Conservation (phyloP, 2,797 vertebrate genomes). For the Hippocampus kuda region DNA sequence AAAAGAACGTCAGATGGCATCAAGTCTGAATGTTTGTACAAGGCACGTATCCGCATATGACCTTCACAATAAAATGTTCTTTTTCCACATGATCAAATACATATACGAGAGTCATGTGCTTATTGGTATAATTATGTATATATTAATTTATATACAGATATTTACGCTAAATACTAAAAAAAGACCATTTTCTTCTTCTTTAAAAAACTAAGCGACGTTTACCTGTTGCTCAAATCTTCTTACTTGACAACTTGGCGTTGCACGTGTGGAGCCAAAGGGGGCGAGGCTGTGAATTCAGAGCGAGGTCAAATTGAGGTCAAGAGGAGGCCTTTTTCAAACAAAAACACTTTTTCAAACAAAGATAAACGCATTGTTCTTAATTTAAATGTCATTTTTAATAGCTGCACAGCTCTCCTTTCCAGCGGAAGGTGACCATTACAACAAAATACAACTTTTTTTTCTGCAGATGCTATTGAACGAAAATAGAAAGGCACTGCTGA, state of each 20-base stretch:
- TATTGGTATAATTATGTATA: too few relatives aligned
- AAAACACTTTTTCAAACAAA: not conserved
- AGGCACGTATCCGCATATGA: not conserved
- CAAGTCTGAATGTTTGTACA: too few relatives aligned
- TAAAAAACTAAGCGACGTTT: constrained; percentile 14
- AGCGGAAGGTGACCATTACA: not conserved
- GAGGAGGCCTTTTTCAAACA: constrained; percentile 18
- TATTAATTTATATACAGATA: too few relatives aligned
- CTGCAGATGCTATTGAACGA: not conserved
- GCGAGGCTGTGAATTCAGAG: not conserved
- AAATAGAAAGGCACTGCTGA: constrained; percentile 26
- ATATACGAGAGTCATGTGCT: too few relatives aligned
- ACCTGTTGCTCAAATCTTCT: not conserved
- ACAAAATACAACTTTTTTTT: too few relatives aligned
- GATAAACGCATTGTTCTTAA: not conserved
- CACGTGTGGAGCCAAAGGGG: constrained; percentile 7
- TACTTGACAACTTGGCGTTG: constrained; percentile 5
- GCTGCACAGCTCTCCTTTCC: constrained; percentile 35
- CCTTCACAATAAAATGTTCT: not conserved
- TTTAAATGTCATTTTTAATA: constrained; percentile 74
- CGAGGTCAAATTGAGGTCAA: constrained; percentile 36
- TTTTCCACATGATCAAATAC: too few relatives aligned
- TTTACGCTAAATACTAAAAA: too few relatives aligned
- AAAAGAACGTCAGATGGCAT: too few relatives aligned
- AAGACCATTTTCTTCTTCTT: too few relatives aligned